Evolutionary conservation across 2,888 invertebrate species (phyloP), one percentile per base, ranked within the genome.

Genomic region (Drosophila incognita): DNA sequence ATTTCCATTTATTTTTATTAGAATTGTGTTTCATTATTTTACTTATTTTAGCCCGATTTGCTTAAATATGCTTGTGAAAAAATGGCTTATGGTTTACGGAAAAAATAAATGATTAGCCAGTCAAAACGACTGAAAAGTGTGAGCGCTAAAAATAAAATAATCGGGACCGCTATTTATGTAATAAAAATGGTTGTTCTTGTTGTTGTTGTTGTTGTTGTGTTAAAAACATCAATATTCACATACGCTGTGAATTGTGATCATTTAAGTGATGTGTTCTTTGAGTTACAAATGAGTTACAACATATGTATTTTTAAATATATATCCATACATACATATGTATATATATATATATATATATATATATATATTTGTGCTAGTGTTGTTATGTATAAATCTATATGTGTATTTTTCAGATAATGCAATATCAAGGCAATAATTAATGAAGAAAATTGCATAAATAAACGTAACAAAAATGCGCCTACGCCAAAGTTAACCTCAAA

Each of bases 151-250:
- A 92, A 92, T 92, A 92, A 90, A 91, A 86, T 74, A 84, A 85
- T 83, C 91, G 91, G 92, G 91, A 89, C 90, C 75, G 80, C 82
- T 90, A 85, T 91, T 91, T 92, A 91, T 92, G 92, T 91, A 92
- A 91, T 90, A 91, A 82, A 83, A 81, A 67, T 74, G 69, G 72
- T 69, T 56, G 63, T 38, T 38, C 27, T 15, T 24, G 4, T 21
- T 21, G 21, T 35, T 36, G 21, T 33, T 51, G 21, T 62, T 70
- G 57, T 71, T 69, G 42, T 74, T 61, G 51, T 69, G 42, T 74
- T 61, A 53, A 64, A 68, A 63, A 64, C 59, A 68, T 59, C 10
- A 63, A 61, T 61, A 65, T 42, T 42, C 7, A 42, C n/a, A 52
- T 13, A 52, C 36, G n/a, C 36, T 48, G 24, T 36, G 52, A 33